Percentiles rank a stretch among this genome's conserved stretches.
Evolutionary conservation across 2,797 vertebrate genomes (phyloP).

Genomic region (Parauchenoglanis punctatus): DNA sequence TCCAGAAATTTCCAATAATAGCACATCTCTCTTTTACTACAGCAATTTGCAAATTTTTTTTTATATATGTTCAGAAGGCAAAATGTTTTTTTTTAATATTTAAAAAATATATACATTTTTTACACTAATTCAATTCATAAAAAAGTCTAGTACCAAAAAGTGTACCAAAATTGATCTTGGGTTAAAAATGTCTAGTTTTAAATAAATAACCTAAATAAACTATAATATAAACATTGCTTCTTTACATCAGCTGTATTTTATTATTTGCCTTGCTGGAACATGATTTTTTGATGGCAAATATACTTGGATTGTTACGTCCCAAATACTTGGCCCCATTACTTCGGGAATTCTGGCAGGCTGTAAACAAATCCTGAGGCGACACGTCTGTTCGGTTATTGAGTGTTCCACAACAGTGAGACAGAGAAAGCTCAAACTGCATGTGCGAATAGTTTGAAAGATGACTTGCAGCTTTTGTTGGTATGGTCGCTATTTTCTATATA

Average conservation of each 20-base stretch:
- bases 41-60: no score
- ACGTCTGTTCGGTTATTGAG: neutral
- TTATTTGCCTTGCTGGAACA: neutral
- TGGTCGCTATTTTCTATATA: neutral
- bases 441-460: neutral
- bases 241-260: no score
- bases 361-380: neutral
- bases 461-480: neutral
- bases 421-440: neutral
- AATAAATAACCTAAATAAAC: no score
- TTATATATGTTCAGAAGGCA: neutral
- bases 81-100: neutral
- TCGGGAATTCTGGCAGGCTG: neutral
- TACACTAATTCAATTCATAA: no score
- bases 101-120: no score
- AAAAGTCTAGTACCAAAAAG: no score
- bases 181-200: no score
- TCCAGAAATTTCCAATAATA: neutral
- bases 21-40: neutral
- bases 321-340: neutral
- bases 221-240: no score
- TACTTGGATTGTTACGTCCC: neutral
- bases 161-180: no score
- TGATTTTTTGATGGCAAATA: neutral
- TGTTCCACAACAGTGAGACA: neutral